Percentiles rank a stretch among this genome's conserved stretches.
Evolutionary conservation across 1,140 invertebrate species (phyloP).

Genomic region (Drosophila virilis): DNA sequence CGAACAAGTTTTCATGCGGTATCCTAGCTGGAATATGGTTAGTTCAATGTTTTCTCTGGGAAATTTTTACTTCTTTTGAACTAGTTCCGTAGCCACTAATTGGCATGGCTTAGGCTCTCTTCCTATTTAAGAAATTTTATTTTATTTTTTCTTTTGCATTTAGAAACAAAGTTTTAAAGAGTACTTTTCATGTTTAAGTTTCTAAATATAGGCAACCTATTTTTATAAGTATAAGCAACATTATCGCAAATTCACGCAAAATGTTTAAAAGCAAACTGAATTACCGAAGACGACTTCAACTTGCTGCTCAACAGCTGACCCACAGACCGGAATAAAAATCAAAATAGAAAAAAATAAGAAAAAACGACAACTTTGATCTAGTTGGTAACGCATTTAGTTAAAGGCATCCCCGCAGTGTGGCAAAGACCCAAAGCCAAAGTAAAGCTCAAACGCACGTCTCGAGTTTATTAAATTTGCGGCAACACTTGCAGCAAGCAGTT

Average conservation of each 20-base stretch:
- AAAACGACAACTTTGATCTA: conserved; percentile 73
- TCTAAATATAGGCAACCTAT: no score
- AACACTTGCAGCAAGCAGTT: conserved; percentile 67
- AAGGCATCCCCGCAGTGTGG: conserved; percentile 38
- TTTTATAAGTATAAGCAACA: neutral
- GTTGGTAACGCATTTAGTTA: conserved; percentile 74
- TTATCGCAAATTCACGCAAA: conserved; percentile 37
- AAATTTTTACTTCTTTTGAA: no score
- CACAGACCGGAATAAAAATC: conserved; percentile 44
- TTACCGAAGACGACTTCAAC: neutral
- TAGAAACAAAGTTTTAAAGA: no score
- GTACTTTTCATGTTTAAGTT: no score
- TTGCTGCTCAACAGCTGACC: neutral
- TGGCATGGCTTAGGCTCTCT: no score
- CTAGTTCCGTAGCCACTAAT: no score
- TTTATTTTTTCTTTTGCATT: no score
- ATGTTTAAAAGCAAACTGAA: neutral
- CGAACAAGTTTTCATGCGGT: no score
- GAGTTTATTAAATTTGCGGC: conserved; percentile 79
- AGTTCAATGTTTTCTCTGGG: no score
- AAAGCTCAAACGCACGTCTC: conserved; percentile 78
- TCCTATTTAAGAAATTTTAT: no score
- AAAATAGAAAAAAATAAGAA: conserved; percentile 46
- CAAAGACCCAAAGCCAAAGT: conserved; percentile 43
- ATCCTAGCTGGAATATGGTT: no score